Evolutionary conservation across 2,797 vertebrate species (phyloP).

Genomic region (Micromesistius poutassou): DNA sequence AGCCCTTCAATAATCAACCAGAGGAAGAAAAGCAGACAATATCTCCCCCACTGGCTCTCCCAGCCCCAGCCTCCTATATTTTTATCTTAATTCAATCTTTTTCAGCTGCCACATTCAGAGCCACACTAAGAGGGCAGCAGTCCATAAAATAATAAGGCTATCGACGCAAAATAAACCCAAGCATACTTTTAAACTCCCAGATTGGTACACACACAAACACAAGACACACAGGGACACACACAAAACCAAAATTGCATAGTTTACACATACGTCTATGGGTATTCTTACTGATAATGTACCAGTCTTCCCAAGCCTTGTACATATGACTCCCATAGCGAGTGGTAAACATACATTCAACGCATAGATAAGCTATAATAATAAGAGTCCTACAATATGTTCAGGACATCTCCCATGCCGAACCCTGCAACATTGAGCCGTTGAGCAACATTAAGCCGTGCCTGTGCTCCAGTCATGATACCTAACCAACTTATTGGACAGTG

Average conservation of each 20-base stretch:
- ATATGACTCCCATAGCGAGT: neutral
- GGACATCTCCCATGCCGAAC: neutral
- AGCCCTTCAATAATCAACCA: conserved; percentile 61
- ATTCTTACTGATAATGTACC: conserved; percentile 28
- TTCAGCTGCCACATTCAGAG: conserved; percentile 68
- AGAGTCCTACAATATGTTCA: neutral
- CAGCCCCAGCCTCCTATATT: conserved; percentile 62
- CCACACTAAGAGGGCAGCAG: conserved; percentile 71
- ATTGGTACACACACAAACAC: conserved; percentile 22
- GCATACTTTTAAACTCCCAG: conserved; percentile 33
- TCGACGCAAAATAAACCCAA: conserved; percentile 61
- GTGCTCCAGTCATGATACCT: neutral
- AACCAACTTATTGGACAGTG: conserved; percentile 16
- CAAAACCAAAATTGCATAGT: neutral
- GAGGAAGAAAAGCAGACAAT: conserved; percentile 67
- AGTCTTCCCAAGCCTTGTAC: conserved; percentile 12
- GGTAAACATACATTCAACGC: neutral
- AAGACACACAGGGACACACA: conserved; percentile 16
- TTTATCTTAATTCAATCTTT: conserved; percentile 81
- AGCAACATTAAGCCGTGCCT: neutral
- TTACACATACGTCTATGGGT: conserved; percentile 2
- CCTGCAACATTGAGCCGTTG: neutral
- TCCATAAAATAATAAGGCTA: conserved; percentile 78
- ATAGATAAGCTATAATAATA: conserved; percentile 11
- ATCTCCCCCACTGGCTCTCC: conserved; percentile 65